Percentiles rank a stretch among this genome's conserved stretches.
These are phyloP conservation scores for Drosophila paulistorum DNA, from an alignment of 1,140 invertebrate genomes.

Conservation along the genomic window DNA sequence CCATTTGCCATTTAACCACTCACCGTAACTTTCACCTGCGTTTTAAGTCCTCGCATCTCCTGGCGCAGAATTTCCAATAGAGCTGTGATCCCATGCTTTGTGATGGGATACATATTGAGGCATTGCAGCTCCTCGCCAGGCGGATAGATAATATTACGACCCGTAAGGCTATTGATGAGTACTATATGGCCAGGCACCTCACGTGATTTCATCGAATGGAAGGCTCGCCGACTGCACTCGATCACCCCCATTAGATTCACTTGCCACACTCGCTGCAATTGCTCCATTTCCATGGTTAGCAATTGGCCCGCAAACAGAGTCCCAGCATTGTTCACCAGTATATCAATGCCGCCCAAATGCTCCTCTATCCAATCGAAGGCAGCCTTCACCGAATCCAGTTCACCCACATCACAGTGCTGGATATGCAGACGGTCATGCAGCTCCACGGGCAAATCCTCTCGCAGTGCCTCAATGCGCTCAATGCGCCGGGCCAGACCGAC, in stretches of 20 bases:
- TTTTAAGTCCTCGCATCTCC: constrained; percentile 84
- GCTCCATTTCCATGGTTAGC: constrained; percentile 41
- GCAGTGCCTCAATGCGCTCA: constrained; percentile 84
- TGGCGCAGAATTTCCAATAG: constrained; percentile 85
- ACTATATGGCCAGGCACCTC: constrained; percentile 87
- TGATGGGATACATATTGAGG: constrained; percentile 84
- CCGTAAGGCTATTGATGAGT: constrained; percentile 70
- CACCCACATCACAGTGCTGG: constrained; percentile 86
- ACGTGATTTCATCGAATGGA: constrained; percentile 87
- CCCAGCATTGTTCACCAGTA: constrained; percentile 91
- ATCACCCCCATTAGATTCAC: constrained; percentile 88
- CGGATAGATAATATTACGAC: constrained; percentile 55
- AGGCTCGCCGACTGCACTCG: constrained; percentile 86
- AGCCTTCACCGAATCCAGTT: constrained; percentile 86
- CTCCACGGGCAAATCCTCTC: constrained; percentile 46
- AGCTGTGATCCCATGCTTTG: constrained; percentile 86
- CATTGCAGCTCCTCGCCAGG: constrained; percentile 37
- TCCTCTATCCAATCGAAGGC: constrained; percentile 87
- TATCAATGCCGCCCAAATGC: constrained; percentile 86
- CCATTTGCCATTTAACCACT: constrained; percentile 33
- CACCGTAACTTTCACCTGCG: constrained; percentile 86
- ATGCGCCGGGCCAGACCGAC: constrained; percentile 88
- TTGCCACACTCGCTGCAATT: constrained; percentile 84
- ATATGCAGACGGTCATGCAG: constrained; percentile 82
- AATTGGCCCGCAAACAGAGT: constrained; percentile 68